Percentiles rank a stretch among this genome's conserved stretches.
phyloP scores from a whole-genome alignment of 2,113 vertebrate species.

The Sula dactylatra region DNA sequence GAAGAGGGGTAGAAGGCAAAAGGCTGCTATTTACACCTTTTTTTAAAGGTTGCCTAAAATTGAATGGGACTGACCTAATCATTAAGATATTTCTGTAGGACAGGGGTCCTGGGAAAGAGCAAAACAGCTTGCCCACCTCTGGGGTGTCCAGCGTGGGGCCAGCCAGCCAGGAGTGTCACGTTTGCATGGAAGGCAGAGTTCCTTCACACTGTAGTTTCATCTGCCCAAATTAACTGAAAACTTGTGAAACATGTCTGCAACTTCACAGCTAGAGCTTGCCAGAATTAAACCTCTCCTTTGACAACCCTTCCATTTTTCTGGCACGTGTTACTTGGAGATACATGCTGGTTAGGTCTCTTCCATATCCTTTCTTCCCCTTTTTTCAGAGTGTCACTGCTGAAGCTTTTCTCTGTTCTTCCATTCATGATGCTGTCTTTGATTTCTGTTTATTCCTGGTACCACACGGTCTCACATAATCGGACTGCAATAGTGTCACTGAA shows the following conservation, averaged over 20 bases:
- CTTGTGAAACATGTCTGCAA: background rate
- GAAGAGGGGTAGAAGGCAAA: background rate
- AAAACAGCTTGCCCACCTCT: background rate
- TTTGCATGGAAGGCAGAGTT: background rate
- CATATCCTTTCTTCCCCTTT: background rate
- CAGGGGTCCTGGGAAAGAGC: background rate
- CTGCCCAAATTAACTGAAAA: background rate
- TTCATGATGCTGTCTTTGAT: background rate
- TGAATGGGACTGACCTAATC: background rate
- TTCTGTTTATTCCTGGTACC: slow-evolving; percentile 3
- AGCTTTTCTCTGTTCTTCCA: background rate
- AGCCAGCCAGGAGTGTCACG: background rate
- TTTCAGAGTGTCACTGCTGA: background rate
- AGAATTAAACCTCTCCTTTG: background rate
- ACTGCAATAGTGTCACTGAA: background rate
- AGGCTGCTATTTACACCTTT: background rate
- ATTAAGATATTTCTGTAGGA: background rate
- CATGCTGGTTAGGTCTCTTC: background rate
- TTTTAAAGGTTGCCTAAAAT: background rate
- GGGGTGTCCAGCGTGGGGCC: background rate
- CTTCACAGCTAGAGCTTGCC: background rate
- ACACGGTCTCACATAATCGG: background rate
- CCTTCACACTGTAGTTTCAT: background rate
- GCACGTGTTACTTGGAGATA: background rate
- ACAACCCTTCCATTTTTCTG: background rate